phyloP scores from a whole-genome alignment of 2,888 invertebrate genomes.

The Phortica magna region DNA sequence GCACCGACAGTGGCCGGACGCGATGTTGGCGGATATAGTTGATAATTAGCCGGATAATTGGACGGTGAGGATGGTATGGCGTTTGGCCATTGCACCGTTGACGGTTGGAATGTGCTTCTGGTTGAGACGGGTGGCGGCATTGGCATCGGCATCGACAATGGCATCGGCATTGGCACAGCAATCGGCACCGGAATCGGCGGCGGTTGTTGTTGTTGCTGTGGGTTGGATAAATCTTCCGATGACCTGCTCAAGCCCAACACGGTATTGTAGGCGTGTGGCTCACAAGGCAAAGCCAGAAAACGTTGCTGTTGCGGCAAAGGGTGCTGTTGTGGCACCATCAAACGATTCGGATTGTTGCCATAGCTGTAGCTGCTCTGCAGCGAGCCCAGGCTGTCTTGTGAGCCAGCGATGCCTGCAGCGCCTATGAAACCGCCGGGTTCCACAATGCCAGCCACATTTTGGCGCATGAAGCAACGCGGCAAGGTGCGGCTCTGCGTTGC shows the following conservation, averaged over 20 bases:
- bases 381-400: conserved; percentile 62
- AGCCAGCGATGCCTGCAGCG: conserved; percentile 53
- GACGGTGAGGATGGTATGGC: conserved; percentile 77
- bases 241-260: conserved; percentile 64
- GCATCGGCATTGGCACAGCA: no score
- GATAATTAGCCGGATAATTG: conserved; percentile 67
- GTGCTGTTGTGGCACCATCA: conserved; percentile 55
- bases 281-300: conserved; percentile 55
- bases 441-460: conserved; percentile 46
- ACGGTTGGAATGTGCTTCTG: conserved; percentile 37
- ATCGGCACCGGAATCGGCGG: no score
- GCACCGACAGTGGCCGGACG: conserved; percentile 20
- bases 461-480: conserved; percentile 75
- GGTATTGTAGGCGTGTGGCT: conserved; percentile 58
- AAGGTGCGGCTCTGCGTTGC: conserved; percentile 73
- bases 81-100: conserved; percentile 75
- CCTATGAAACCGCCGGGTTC: conserved; percentile 55
- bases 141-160: neutral
- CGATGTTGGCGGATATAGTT: conserved; percentile 53
- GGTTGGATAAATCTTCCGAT: conserved; percentile 54
- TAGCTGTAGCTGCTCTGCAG: conserved; percentile 58
- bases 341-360: conserved; percentile 55
- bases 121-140: conserved; percentile 27
- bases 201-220: neutral
- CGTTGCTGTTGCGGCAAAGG: conserved; percentile 58